These are phyloP conservation scores for Dreissena polymorpha DNA, from an alignment of 1,140 invertebrate genomes.

Conservation along the genomic window DNA sequence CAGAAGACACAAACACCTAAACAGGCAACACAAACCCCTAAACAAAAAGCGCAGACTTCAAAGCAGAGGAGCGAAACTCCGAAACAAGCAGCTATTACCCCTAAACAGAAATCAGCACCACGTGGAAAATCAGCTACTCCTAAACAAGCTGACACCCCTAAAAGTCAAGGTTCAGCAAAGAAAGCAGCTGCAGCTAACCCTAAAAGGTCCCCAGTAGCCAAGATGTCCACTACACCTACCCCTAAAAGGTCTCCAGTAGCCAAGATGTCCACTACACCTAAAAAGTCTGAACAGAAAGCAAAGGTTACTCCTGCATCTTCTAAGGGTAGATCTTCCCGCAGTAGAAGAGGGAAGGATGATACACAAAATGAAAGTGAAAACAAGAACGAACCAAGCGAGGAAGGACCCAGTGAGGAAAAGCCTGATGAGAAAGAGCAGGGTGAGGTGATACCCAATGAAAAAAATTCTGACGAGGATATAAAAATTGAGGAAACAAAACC, in stretches of 20 bases:
- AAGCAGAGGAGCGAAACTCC: conserved; percentile 18
- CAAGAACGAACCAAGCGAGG: background rate
- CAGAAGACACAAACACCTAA: conserved; percentile 19
- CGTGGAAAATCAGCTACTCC: conserved; percentile 7
- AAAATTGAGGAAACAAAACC: background rate
- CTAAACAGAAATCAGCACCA: conserved; percentile 40
- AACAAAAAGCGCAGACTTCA: conserved; percentile 9
- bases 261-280: conserved; percentile 11
- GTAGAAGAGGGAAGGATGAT: conserved; percentile 12
- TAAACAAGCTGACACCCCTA: background rate
- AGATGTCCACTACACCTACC: background rate
- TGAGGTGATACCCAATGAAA: background rate
- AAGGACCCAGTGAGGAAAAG: conserved; percentile 20
- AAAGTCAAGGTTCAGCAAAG: background rate
- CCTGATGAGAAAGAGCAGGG: background rate
- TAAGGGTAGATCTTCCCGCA: background rate
- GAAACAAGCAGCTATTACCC: conserved; percentile 8
- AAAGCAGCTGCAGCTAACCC: background rate
- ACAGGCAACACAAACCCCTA: conserved; percentile 18
- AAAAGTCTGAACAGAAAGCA: background rate
- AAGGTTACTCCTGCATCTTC: conserved; percentile 14
- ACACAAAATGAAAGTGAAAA: background rate
- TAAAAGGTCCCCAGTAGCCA: conserved; percentile 11
- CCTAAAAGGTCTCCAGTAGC: conserved; percentile 12
- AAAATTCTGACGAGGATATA: background rate